Percentiles rank a stretch among this genome's conserved stretches.
phyloP scores from a whole-genome alignment of 2,797 vertebrate genomes.

The Garrulus glandarius region DNA sequence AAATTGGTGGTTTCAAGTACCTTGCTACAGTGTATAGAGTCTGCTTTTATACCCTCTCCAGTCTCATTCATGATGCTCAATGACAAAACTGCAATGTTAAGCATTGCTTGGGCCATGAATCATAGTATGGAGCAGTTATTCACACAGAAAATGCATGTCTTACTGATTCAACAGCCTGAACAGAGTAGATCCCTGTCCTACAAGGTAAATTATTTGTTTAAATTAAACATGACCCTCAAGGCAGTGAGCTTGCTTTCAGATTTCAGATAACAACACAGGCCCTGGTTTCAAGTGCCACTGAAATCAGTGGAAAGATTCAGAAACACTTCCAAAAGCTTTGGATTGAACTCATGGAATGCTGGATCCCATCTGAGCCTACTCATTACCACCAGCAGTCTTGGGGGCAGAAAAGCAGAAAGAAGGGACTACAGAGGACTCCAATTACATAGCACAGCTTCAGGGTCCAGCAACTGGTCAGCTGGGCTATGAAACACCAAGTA shows the following conservation, averaged over 20 bases:
- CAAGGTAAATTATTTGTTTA: background rate
- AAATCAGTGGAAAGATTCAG: background rate
- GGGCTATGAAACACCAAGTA: rapidly evolving
- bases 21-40: background rate
- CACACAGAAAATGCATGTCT: background rate
- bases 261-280: background rate
- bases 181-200: background rate
- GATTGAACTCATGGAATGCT: background rate
- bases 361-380: background rate
- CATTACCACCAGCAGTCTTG: background rate
- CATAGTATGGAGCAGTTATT: background rate
- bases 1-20: background rate
- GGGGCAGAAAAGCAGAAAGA: background rate
- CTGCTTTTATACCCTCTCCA: background rate
- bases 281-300: background rate
- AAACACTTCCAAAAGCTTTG: background rate
- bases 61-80: background rate
- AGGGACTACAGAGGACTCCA: background rate
- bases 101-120: background rate
- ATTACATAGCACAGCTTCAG: background rate
- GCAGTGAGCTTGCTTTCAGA: background rate
- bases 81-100: background rate
- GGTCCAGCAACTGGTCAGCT: background rate
- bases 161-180: background rate
- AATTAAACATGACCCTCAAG: background rate